Evolutionary conservation across 2,888 invertebrate genomes (phyloP).

Genomic region (Cyclophora albipunctata): DNA sequence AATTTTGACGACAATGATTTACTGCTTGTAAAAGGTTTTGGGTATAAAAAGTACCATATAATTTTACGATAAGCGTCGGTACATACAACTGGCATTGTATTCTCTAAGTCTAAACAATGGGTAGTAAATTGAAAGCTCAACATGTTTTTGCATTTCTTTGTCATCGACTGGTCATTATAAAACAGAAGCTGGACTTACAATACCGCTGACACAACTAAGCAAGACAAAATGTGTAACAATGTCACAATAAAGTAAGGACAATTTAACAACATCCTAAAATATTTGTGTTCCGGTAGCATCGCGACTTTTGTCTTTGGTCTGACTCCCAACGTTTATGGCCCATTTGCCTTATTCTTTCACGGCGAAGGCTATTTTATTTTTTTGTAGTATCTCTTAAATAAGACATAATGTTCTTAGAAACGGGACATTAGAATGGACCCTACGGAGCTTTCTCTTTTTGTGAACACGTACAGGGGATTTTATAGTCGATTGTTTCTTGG

Average conservation of each 20-base stretch:
- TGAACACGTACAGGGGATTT: slow-evolving; percentile 65
- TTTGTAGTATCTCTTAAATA: slow-evolving; percentile 68
- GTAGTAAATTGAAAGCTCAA: slow-evolving; percentile 23
- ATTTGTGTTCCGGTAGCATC: slow-evolving; percentile 55
- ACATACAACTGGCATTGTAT: slow-evolving; percentile 12
- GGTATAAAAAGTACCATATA: neutral
- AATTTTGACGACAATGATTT: too few species aligned
- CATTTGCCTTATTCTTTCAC: slow-evolving; percentile 63
- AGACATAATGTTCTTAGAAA: slow-evolving; percentile 73
- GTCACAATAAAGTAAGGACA: slow-evolving; percentile 59
- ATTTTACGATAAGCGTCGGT: neutral
- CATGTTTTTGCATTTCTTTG: slow-evolving; percentile 33
- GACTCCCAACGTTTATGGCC: slow-evolving; percentile 53
- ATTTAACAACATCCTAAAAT: slow-evolving; percentile 60
- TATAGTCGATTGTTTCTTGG: slow-evolving; percentile 70
- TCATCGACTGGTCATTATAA: slow-evolving; percentile 42
- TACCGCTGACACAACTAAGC: slow-evolving; percentile 59
- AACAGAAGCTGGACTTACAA: slow-evolving; percentile 61
- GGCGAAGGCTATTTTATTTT: slow-evolving; percentile 53
- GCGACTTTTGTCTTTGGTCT: slow-evolving; percentile 59
- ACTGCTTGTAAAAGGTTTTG: too few species aligned
- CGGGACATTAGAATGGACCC: slow-evolving; percentile 63
- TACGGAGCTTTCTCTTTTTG: slow-evolving; percentile 64
- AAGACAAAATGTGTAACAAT: slow-evolving; percentile 60
- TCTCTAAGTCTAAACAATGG: slow-evolving; percentile 25